phyloP scores from a whole-genome alignment of 2,888 invertebrate genomes.

The Gortyna flavago region DNA sequence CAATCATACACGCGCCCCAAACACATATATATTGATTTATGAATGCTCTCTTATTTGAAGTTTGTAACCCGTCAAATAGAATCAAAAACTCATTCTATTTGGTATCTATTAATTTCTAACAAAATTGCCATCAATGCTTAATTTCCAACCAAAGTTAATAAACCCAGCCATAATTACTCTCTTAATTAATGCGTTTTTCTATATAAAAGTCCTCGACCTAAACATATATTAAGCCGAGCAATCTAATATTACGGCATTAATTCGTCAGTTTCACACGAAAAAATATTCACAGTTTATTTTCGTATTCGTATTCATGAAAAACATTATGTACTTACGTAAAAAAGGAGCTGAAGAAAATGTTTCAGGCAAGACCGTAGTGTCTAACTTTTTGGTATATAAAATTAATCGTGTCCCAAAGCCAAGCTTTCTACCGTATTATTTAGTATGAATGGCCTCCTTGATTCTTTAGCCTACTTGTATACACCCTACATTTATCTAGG shows the following conservation, averaged over 20 bases:
- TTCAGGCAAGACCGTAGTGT: constrained; percentile 20
- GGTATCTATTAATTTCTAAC: background rate
- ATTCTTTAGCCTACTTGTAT: constrained; percentile 36
- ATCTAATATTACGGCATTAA: constrained; percentile 56
- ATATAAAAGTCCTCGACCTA: constrained; percentile 15
- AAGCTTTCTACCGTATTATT: constrained; percentile 38
- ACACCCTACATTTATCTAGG: constrained; percentile 55
- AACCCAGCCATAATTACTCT: constrained; percentile 8
- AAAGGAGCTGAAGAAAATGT: constrained; percentile 31
- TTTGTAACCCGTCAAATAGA: background rate
- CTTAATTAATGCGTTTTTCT: constrained; percentile 31
- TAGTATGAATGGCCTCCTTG: constrained; percentile 48
- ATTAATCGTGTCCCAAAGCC: constrained; percentile 47
- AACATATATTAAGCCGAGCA: constrained; percentile 39
- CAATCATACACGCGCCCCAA: background rate
- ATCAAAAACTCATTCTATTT: background rate
- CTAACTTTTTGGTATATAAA: constrained; percentile 51
- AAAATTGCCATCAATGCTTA: background rate
- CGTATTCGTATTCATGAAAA: constrained; percentile 64
- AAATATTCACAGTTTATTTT: constrained; percentile 53
- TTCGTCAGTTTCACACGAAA: constrained; percentile 55
- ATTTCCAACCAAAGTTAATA: constrained; percentile 1
- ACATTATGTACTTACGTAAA: constrained; percentile 54
- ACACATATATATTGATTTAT: background rate
- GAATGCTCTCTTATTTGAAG: background rate